Evolutionary conservation across 2,888 invertebrate genomes (phyloP).

Genomic region (Brachylomia viminalis): DNA sequence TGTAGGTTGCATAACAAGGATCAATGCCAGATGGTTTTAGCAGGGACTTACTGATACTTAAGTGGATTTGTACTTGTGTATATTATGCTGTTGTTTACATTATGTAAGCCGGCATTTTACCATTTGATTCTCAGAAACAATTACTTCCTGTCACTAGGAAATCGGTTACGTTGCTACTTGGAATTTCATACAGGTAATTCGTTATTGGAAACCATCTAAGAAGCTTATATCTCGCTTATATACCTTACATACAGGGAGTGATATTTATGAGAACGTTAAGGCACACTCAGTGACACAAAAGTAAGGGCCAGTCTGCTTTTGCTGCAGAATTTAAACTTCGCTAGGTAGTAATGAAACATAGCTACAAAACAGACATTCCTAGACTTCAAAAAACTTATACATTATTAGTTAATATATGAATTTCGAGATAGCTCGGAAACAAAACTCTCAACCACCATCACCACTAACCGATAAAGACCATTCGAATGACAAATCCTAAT

Average conservation of each 20-base stretch:
- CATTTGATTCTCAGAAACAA: not conserved
- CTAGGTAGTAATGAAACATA: not conserved
- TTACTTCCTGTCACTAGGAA: not conserved
- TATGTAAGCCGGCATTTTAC: not conserved
- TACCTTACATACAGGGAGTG: not conserved
- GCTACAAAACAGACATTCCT: not conserved
- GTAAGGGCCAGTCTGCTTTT: not conserved
- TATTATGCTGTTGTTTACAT: conserved; percentile 5
- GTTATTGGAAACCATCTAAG: conserved; percentile 5
- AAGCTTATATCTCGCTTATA: too few species aligned
- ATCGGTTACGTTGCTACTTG: not conserved
- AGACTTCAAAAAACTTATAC: not conserved
- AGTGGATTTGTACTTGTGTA: not conserved
- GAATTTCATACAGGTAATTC: not conserved
- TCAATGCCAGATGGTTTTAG: conserved; percentile 58
- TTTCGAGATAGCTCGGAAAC: not conserved
- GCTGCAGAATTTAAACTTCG: not conserved
- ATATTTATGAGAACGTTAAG: not conserved
- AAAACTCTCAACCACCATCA: conserved; percentile 16
- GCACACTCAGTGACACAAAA: not conserved
- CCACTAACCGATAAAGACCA: conserved; percentile 39
- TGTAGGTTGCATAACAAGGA: conserved; percentile 55
- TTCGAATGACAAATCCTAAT: conserved; percentile 60
- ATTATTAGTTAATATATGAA: not conserved
- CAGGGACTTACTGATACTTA: conserved; percentile 9